Evolutionary conservation across 2,888 invertebrate species (phyloP), one percentile per base, ranked within the genome.

Genomic region (Sesia apiformis): DNA sequence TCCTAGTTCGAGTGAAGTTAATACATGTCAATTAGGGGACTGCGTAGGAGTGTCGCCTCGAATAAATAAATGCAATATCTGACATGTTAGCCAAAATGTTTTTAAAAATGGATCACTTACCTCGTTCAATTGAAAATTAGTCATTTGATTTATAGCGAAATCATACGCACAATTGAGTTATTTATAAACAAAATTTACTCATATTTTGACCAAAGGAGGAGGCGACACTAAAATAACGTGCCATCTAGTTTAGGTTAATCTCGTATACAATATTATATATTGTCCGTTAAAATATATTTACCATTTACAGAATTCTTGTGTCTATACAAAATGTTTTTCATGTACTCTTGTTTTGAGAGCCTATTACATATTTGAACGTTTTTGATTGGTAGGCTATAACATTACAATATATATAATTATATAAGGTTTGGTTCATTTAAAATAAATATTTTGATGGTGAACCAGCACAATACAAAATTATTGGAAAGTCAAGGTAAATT

Each of bases 241-340:
- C 90, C 90, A 90, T 90, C 89, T 90, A 90, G 89, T 89, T 89
- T 90, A 90, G 90, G 90, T 89, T 90, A 89, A 89, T 84, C 86
- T 88, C 86, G 88, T 89, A 89, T 90, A 90, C 89, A 90, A 88
- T 88, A 88, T 87, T 90, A 87, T 88, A 89, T 90, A 90, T 89
- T 90, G 89, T 90, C 90, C 88, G 89, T 90, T 90, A 82, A 88
- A 86, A 85, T 90, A 90, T 90, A 88, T 90, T 88, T 90, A 90
- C 88, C 89, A 86, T 89, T 88, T 90, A 90, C 89, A 88, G 87
- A 90, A 88, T 86, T 85, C 88, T 87, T 87, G 88, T 85, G 89
- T 89, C 87, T 90, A 89, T 90, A 90, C 88, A 87, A 87, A 89
- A 85, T 83, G 87, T 88, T 89, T 86, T 89, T 84, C 86, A 82